Conservation (phyloP, 2,888 invertebrate genomes). For the Malachius bipustulatus region DNA sequence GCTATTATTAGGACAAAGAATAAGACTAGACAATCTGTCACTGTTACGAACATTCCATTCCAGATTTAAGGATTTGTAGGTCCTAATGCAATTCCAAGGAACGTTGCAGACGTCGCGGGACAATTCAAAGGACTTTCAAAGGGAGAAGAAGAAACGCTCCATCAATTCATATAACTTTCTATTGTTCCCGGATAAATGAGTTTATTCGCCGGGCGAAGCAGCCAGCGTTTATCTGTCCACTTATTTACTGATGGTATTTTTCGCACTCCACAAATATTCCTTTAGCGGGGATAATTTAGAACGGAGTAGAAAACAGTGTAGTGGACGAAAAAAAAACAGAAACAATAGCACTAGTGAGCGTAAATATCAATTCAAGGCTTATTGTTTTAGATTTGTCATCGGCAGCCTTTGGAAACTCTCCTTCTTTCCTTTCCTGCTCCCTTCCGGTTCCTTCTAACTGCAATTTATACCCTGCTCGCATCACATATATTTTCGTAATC, state of each 20-base stretch:
- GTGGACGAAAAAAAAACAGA: conserved; percentile 8
- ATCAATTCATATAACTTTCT: conserved; percentile 2
- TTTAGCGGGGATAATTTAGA: conserved; percentile 1
- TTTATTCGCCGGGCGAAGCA: no score
- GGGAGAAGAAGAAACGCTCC: neutral
- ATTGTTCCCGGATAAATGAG: neutral
- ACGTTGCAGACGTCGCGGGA: no score
- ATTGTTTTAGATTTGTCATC: conserved; percentile 25
- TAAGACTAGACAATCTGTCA: no score
- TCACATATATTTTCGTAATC: conserved; percentile 38
- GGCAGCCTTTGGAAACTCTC: conserved; percentile 13
- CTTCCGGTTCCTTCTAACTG: conserved; percentile 28
- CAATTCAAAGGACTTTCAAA: neutral
- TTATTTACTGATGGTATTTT: conserved; percentile 1
- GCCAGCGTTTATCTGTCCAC: conserved; percentile 1
- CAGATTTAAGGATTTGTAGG: no score
- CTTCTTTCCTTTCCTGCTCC: conserved; percentile 15
- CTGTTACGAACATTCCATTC: no score
- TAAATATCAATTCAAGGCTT: conserved; percentile 16
- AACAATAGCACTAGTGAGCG: conserved; percentile 13
- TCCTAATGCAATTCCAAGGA: no score
- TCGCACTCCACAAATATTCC: conserved; percentile 2
- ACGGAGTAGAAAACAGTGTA: conserved; percentile 2
- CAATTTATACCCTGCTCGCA: conserved; percentile 35
- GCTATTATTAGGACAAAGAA: no score